Base-by-base conservation (phyloP, 2,888 invertebrate genomes). In the Ametastegia equiseti region DNA sequence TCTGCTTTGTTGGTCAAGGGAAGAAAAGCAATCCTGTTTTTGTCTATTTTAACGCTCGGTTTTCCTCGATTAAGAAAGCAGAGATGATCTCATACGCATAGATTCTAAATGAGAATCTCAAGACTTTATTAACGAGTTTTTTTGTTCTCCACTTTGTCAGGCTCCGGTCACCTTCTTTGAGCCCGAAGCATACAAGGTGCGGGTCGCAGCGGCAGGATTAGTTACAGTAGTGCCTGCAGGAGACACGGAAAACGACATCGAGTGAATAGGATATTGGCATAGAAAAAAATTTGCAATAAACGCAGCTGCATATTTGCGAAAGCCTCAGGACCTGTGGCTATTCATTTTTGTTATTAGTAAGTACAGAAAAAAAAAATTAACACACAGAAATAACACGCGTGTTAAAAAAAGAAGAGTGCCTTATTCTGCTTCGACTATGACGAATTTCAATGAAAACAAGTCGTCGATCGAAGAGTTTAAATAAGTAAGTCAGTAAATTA, bases 91-190 rank as follows among this genome's bases (percentile, higher is more conserved):
- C n/a, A n/a, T n/a, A n/a, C n/a, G n/a, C n/a, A n/a, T n/a, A n/a
- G n/a, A n/a, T n/a, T n/a, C n/a, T n/a, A n/a, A n/a, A n/a, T 19
- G 50, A 50, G 19, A 2, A 36, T 9, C 5, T 39, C 30, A 67
- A 50, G 30, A 67, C 47, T 65, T 19, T 67, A 67, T 69, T 63
- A 50, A 67, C 47, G n/a, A 50, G 47, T 81, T 82, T 81, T 15
- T 42, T 83, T 84, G n/a, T n/a, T n/a, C n/a, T n/a, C 81, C 82
- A 83, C 80, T 75, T 85, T 81, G 19, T 82, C 86, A 92, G 92
- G 87, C 88, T 88, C 91, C 91, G 90, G 91, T 91, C 91, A 89
- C 90, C 90, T 91, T 91, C 91, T 91, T 92, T 91, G 92, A 92
- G 90, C 91, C 91, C 89, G 92, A 91, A 85, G 86, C 90, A 80